Evolutionary conservation across 1,140 invertebrate genomes (phyloP), one percentile per base, ranked within the genome.

Genomic region (Sesamia nonagrioides): DNA sequence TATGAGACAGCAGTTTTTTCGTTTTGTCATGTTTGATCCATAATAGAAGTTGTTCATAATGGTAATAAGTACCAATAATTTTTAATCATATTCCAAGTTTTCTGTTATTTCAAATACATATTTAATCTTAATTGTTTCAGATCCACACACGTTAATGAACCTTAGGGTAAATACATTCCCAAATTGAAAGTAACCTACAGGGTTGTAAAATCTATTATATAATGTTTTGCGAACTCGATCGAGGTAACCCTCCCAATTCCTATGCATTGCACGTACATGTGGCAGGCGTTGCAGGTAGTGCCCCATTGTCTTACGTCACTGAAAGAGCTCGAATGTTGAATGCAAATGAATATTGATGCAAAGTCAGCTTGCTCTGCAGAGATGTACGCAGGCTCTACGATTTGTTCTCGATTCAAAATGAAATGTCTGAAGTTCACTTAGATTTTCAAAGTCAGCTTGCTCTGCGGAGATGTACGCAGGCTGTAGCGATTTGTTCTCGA

Each of bases 291-390:
- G 58, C 75, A 66, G 76, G 66, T 48, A 68, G 63, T 40, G 76
- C 18, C 18, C 82, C 37, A 84, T 84, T 84, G 83, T 84, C 79
- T 81, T 77, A 61, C 37, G 78, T 73, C 63, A 56, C 48, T 74
- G 79, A 82, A 76, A 68, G 74, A 52, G 80, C 80, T 84, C 80
- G 71, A 84, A 84, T 80, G 80, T 69, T 82, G 81, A 84, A 84
- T 82, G 69, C 52, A 73, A 83, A 85, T 83, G 84, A 85, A 85
- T 83, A 85, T 83, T 85, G 83, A 81, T 82, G 69, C 81, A 79
- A 66, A 76, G 75, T 81, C 79, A 77, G 66, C 56, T 79, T 75
- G 74, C 80, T 80, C 61, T 45, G 15, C 27, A 27, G 71, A 52
- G 42, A 56, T 68, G 48, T 68, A 37, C 37, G 50, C 15, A 52